Percentiles rank a stretch among this genome's conserved stretches.
These are phyloP conservation scores for Clinocottus analis DNA, from an alignment of 2,113 vertebrate species.

Conservation along the genomic window DNA sequence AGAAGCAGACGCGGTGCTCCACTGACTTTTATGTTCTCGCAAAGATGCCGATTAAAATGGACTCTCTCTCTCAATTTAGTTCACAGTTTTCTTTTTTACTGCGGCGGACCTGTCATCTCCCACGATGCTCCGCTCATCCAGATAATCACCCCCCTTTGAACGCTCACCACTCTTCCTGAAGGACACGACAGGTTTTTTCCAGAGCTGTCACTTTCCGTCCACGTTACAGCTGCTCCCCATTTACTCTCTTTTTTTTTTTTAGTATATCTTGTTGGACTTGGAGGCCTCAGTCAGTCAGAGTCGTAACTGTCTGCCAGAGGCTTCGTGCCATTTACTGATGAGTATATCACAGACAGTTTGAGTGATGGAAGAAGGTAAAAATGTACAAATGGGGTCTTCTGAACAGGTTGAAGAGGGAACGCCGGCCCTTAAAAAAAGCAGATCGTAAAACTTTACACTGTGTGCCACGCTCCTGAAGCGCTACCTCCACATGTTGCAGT, in stretches of 20 bases:
- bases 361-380: neutral
- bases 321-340: slow-evolving; percentile 25
- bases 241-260: slow-evolving; percentile 7
- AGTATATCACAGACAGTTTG: slow-evolving; percentile 19
- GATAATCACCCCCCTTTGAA: neutral
- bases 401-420: slow-evolving; percentile 2
- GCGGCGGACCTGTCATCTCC: neutral
- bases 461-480: slow-evolving; percentile 18
- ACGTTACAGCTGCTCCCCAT: slow-evolving; percentile 58
- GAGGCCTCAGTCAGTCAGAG: slow-evolving; percentile 21
- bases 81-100: neutral
- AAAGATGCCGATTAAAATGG: neutral
- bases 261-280: neutral
- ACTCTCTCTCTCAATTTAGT: neutral
- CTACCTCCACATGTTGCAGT: slow-evolving; percentile 32
- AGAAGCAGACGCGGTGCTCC: neutral
- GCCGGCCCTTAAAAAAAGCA: slow-evolving; percentile 46
- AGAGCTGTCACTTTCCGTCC: slow-evolving; percentile 53
- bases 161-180: slow-evolving; percentile 7
- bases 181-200: slow-evolving; percentile 38
- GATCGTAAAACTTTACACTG: slow-evolving; percentile 41
- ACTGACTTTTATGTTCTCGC: slow-evolving; percentile 10
- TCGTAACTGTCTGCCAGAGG: slow-evolving; percentile 41
- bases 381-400: slow-evolving; percentile 11
- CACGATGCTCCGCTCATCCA: neutral